A percentile compares a stretch with the other conserved stretches of the same genome.
Evolutionary conservation across 2,113 vertebrate species (phyloP).

Genomic region (Lagopus muta): DNA sequence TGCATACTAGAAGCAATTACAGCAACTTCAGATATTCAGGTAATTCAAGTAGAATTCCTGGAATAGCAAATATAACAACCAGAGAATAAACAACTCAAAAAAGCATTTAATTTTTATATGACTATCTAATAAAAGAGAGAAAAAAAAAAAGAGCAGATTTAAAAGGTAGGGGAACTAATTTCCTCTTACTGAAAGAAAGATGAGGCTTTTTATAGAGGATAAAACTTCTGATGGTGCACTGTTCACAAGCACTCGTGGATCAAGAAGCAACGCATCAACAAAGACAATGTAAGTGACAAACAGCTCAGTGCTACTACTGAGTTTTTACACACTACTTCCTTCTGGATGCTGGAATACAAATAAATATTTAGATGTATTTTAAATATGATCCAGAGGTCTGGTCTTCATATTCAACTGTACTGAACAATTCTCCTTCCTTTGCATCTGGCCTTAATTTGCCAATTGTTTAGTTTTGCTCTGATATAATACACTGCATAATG

Average conservation of each 20-base stretch:
- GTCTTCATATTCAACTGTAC: not conserved
- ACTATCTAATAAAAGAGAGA: accelerated
- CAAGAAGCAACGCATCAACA: not conserved
- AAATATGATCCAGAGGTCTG: not conserved
- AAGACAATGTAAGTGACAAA: not conserved
- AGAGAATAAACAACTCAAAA: not conserved
- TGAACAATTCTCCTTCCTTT: not conserved
- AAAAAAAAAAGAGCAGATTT: not conserved
- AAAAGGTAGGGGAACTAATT: not conserved
- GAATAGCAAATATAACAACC: not conserved
- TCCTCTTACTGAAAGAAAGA: not conserved
- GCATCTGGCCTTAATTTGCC: not conserved
- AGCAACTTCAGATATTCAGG: not conserved
- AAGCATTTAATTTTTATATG: not conserved
- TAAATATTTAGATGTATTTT: not conserved
- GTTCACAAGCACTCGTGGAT: not conserved
- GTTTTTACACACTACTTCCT: not conserved
- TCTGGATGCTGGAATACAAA: not conserved
- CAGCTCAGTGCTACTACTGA: not conserved
- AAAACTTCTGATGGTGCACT: not conserved
- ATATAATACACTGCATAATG: not conserved
- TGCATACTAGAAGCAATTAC: not conserved
- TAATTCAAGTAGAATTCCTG: not conserved
- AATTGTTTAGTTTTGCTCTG: not conserved
- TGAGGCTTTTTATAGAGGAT: not conserved